These are phyloP conservation scores for Andricus quercusramuli DNA, from an alignment of 2,888 invertebrate species.

Conservation along the genomic window DNA sequence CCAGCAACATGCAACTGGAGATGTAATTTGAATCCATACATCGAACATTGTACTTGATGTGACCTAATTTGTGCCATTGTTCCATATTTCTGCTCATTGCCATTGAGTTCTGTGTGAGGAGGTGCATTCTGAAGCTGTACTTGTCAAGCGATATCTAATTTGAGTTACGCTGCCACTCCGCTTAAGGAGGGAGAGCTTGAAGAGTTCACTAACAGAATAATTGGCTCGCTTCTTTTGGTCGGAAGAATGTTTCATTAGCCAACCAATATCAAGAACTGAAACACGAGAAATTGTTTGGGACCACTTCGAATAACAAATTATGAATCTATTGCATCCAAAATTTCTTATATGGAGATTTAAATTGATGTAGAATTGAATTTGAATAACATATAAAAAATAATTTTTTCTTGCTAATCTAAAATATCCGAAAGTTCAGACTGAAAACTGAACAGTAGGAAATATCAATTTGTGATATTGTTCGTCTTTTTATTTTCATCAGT, in stretches of 20 bases:
- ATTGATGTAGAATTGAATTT: not conserved
- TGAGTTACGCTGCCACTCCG: conserved; percentile 11
- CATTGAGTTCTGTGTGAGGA: conserved; percentile 4
- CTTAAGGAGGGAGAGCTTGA: conserved; percentile 1
- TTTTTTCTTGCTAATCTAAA: too few relatives aligned
- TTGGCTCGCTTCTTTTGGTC: not conserved
- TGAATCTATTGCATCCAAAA: not conserved
- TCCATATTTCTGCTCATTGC: conserved; percentile 30
- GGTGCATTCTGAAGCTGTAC: conserved; percentile 14
- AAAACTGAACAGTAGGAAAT: too few relatives aligned
- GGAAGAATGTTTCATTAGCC: conserved; percentile 7
- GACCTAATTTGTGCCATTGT: conserved; percentile 38
- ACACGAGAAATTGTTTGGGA: not conserved
- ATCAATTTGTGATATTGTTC: too few relatives aligned
- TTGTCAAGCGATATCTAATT: conserved; percentile 24
- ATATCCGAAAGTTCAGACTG: too few relatives aligned
- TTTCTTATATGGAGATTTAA: not conserved
- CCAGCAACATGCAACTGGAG: conserved; percentile 22
- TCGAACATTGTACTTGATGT: conserved; percentile 28
- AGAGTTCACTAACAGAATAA: conserved; percentile 31
- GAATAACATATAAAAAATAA: too few relatives aligned
- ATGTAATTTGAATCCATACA: conserved; percentile 36
- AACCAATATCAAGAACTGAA: not conserved
- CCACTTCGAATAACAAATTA: not conserved
- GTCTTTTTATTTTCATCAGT: too few relatives aligned